Base-by-base conservation (phyloP, 2,888 invertebrate genomes). In the Trissolcus japonicus region DNA sequence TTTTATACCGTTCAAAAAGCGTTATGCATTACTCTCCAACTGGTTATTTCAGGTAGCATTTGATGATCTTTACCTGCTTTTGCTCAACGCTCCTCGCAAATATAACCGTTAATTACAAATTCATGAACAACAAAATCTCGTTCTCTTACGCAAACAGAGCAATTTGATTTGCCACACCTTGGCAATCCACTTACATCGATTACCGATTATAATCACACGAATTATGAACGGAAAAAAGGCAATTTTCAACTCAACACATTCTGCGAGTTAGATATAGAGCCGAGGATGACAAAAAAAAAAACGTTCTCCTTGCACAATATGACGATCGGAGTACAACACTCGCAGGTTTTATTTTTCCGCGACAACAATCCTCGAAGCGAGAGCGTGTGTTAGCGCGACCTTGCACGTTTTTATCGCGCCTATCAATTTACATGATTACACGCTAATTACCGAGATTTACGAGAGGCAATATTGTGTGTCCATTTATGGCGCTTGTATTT, bases 371-470 rank as follows among this genome's bases (percentile, higher is more conserved):
- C 46, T 35, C 35, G 16, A 43, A 43, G n/a, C 48, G 43, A 46
- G 43, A 46, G 46, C 16, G 46, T 46, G 16, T 46, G 46, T 46
- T 46, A 4, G 51, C 51, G 29, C 51, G 62, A 14, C 57, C 50
- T 75, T 76, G 69, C 35, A 41, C 57, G 53, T 66, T 63, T 54
- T 62, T 71, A 62, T 54, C 54, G 41, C 62, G 48, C 69, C 65
- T 71, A 66, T 75, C 71, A 66, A 79, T 77, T 79, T 77, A 63
- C 79, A 77, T 79, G 75, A 79, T 79, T 72, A 61, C 72, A 77
- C 62, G 77, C 69, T 69, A 71, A 74, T 79, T 71, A 61, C 61
- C 61, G 48, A 60, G 54, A 65, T 40, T 41, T 51, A 55, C 59
- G 48, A 60, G 48, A 60, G 17, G 25, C 56, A 46, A 16, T 46